These are phyloP conservation scores for Chymomyza amoena DNA, from an alignment of 2,888 invertebrate genomes.

Conservation along the genomic window DNA sequence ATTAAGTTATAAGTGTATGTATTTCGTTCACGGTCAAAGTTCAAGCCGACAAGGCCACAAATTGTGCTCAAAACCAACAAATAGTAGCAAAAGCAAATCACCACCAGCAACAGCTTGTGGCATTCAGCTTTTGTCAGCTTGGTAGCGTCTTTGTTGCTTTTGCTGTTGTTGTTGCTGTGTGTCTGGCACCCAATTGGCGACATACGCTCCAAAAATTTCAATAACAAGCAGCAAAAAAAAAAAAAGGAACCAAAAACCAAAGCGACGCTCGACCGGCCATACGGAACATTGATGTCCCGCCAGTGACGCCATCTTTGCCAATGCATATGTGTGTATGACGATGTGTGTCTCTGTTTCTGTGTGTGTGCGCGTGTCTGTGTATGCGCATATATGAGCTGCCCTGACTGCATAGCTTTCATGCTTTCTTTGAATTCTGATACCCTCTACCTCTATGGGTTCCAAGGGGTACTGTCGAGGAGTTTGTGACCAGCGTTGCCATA, in stretches of 20 bases:
- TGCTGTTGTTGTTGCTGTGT: constrained; percentile 11
- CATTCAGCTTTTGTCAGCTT: background rate
- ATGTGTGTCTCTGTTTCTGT: background rate
- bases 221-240: constrained; percentile 39
- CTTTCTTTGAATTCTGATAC: background rate
- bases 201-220: constrained; percentile 61
- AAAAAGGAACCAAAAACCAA: background rate
- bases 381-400: background rate
- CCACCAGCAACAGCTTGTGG: background rate
- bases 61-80: background rate
- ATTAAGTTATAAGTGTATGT: background rate
- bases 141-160: background rate
- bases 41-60: background rate
- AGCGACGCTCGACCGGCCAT: background rate
- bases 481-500: no score
- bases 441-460: no score
- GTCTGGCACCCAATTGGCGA: constrained; percentile 48
- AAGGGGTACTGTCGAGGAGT: no score
- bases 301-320: background rate
- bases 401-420: background rate
- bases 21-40: background rate
- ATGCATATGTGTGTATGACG: background rate
- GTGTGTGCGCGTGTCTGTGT: background rate
- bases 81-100: background rate
- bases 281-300: background rate